These are phyloP conservation scores for Drosophila kanekoi DNA, from an alignment of 2,888 invertebrate genomes.

Conservation along the genomic window DNA sequence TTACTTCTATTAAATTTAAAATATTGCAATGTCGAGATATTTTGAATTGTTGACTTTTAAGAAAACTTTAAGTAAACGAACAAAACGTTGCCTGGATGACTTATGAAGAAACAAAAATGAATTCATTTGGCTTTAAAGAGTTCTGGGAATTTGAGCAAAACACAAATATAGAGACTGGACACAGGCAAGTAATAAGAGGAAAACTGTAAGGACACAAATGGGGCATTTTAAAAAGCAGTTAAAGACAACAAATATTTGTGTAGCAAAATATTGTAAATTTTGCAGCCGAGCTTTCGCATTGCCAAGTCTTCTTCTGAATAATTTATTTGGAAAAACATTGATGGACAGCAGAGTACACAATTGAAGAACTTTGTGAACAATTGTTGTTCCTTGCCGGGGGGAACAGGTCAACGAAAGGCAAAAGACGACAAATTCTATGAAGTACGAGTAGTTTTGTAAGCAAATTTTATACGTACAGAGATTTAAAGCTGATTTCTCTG, in stretches of 20 bases:
- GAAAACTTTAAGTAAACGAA: too few species aligned
- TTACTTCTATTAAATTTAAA: constrained; percentile 8
- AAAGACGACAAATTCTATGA: too few species aligned
- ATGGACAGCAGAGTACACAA: not conserved
- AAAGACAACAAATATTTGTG: not conserved
- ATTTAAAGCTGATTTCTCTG: too few species aligned
- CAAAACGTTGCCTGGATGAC: not conserved
- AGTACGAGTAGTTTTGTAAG: too few species aligned
- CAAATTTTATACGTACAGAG: too few species aligned
- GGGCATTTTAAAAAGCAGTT: not conserved
- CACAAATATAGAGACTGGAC: not conserved
- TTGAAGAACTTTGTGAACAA: too few species aligned
- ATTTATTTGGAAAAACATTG: not conserved
- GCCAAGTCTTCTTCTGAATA: not conserved
- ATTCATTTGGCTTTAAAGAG: not conserved
- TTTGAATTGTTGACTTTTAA: too few species aligned
- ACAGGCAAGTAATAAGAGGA: not conserved
- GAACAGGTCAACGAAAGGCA: too few species aligned
- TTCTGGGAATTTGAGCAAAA: not conserved
- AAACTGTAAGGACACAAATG: not conserved
- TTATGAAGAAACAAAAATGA: not conserved
- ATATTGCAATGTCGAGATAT: not conserved
- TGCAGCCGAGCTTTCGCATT: not conserved
- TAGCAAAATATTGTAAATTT: constrained; percentile 11
- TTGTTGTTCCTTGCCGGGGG: too few species aligned